Evolutionary conservation across 2,888 invertebrate species (phyloP), one percentile per base, ranked within the genome.

Genomic region (Drosophila ustulata): DNA sequence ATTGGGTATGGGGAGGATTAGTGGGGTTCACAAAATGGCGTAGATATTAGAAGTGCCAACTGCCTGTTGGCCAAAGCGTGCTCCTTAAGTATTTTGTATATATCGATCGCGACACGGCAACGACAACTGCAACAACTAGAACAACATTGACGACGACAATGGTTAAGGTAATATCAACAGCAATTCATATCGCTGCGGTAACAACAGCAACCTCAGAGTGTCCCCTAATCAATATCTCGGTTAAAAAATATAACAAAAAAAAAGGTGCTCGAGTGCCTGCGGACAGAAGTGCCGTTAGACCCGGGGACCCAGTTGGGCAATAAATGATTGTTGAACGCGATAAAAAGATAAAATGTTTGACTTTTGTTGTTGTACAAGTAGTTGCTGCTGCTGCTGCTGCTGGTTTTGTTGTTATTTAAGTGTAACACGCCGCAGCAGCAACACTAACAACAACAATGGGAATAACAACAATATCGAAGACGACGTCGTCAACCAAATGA

Each of bases 261-360:
- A 80, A 64, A 66, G 69, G 66, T 87, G 68, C 84, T 74, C 62
- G 66, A 82, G 82, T 84, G 84, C 69, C 41, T 64, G 45, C 47
- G 52, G 78, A 45, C 68, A 74, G 65, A 75, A 61, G 53, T 57
- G 61, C 61, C 53, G 77, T 76, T 75, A 67, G 62, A 58, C 50
- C 52, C 43, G 65, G 50, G 57, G 53, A 69, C 64, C 64, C 59
- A 76, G 72, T 80, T 83, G 71, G 79, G 89, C 79, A 89, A 89
- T 90, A 90, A 90, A 90, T 84, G 90, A 89, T 90, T 89, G 83
- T 86, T 88, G 62, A 72, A 73, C 70, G 89, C 85, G 90, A 90
- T 90, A 90, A 90, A 86, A 89, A 90, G 89, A 90, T 90, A 90
- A 90, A 89, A 88, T 83, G 66, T 85, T 88, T 76, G 77, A 78